A percentile compares a stretch with the other conserved stretches of the same genome.
Evolutionary conservation across 2,888 invertebrate genomes (phyloP).

Genomic region (Polia nebulosa): DNA sequence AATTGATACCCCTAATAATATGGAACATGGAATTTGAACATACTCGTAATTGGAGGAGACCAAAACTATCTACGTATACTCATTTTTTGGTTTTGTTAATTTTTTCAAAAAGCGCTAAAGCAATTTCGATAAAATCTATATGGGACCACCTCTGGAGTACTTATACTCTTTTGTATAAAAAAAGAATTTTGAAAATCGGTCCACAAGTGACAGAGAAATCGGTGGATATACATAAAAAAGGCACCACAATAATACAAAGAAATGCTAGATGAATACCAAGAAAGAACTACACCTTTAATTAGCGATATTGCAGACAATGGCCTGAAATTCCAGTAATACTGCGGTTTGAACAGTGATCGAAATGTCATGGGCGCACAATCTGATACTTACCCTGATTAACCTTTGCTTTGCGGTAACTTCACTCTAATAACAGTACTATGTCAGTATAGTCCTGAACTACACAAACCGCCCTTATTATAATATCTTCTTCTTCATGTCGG

Average conservation of each 20-base stretch:
- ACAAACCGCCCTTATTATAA: not conserved
- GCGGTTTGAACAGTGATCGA: constrained; percentile 34
- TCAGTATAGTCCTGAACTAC: not conserved
- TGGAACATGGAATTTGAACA: too few species aligned
- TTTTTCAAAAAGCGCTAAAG: too few species aligned
- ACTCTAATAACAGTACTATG: not conserved
- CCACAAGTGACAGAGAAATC: too few species aligned
- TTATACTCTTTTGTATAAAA: too few species aligned
- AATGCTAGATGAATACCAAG: not conserved
- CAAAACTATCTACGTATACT: too few species aligned
- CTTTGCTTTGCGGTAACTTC: constrained; percentile 3
- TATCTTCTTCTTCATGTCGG: not conserved
- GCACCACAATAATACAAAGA: not conserved
- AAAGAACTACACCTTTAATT: not conserved
- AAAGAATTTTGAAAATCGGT: too few species aligned
- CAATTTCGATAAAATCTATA: too few species aligned
- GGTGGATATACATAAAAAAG: too few species aligned
- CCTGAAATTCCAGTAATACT: constrained; percentile 14
- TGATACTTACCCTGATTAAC: constrained; percentile 7
- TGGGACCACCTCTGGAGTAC: too few species aligned
- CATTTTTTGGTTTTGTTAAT: too few species aligned
- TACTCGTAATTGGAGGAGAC: too few species aligned
- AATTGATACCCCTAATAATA: too few species aligned
- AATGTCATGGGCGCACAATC: constrained; percentile 45
- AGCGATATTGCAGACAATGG: constrained; percentile 11